Conservation (phyloP, 2,797 vertebrate species). For the Schizopygopsis pylzovi region DNA sequence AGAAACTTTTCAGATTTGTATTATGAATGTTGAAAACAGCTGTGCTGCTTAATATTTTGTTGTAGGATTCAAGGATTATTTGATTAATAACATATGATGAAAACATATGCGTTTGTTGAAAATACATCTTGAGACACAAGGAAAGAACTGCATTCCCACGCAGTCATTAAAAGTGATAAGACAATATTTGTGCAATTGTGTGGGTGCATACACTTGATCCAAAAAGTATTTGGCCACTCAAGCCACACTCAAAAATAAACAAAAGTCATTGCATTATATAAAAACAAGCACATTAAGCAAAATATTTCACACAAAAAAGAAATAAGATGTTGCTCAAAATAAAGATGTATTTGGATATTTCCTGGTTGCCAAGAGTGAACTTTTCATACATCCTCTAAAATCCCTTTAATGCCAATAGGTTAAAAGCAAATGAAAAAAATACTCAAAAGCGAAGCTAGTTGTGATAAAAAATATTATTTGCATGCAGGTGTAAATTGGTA, state of each 20-base stretch:
- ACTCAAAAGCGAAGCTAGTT: neutral
- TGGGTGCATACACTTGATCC: neutral
- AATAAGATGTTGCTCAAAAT: neutral
- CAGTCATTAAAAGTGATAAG: neutral
- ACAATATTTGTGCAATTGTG: neutral
- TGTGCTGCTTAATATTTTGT: neutral
- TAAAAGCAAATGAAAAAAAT: neutral
- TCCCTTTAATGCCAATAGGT: neutral
- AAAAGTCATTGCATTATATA: neutral
- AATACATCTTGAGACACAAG: slow-evolving; percentile 11
- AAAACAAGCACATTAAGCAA: neutral
- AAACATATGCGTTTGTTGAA: slow-evolving; percentile 14
- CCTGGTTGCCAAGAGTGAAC: neutral
- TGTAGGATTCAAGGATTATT: too few relatives aligned
- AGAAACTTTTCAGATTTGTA: neutral
- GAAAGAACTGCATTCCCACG: slow-evolving; percentile 8
- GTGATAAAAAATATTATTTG: neutral
- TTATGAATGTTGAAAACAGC: neutral
- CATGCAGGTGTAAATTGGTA: neutral
- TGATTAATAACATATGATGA: neutral
- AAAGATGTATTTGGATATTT: neutral
- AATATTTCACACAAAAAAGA: neutral
- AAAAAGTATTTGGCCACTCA: neutral
- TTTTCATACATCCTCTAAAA: neutral
- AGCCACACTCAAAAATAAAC: neutral